phyloP scores from a whole-genome alignment of 2,113 vertebrate species.

The Opisthocomus hoazin region DNA sequence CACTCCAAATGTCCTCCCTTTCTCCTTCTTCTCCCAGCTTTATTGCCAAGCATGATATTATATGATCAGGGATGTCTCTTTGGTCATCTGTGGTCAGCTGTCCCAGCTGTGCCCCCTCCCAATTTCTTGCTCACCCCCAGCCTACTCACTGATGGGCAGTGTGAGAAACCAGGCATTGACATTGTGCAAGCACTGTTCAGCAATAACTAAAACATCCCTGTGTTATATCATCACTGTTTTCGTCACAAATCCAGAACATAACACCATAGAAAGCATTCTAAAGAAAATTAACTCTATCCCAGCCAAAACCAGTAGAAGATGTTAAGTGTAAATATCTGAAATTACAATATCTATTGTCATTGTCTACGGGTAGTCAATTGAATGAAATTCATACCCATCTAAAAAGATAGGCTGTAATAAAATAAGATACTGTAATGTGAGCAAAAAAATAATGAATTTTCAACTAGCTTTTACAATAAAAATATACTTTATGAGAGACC shows the following conservation, averaged over 20 bases:
- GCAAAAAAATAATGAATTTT: conserved; percentile 14
- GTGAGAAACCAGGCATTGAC: not conserved
- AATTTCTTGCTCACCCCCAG: not conserved
- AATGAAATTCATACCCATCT: not conserved
- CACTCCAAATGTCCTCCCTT: not conserved
- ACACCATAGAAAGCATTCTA: not conserved
- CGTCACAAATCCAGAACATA: not conserved
- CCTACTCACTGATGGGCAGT: rapidly evolving
- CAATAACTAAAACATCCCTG: not conserved
- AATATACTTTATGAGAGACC: conserved; percentile 19
- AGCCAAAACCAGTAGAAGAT: not conserved
- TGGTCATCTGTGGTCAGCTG: not conserved
- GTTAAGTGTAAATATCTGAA: not conserved
- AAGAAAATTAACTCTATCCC: not conserved
- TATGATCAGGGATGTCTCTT: not conserved
- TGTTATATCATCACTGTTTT: not conserved
- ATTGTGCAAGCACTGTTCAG: not conserved
- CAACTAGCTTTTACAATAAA: conserved; percentile 53
- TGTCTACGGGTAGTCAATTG: not conserved
- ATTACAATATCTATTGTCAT: not conserved
- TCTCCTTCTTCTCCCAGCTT: not conserved
- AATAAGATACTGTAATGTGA: not conserved
- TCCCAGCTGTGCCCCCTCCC: not conserved
- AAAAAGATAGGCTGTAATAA: conserved; percentile 12
- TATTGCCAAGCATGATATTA: not conserved